phyloP scores from a whole-genome alignment of 2,797 vertebrate species.

The Tenualosa ilisha region DNA sequence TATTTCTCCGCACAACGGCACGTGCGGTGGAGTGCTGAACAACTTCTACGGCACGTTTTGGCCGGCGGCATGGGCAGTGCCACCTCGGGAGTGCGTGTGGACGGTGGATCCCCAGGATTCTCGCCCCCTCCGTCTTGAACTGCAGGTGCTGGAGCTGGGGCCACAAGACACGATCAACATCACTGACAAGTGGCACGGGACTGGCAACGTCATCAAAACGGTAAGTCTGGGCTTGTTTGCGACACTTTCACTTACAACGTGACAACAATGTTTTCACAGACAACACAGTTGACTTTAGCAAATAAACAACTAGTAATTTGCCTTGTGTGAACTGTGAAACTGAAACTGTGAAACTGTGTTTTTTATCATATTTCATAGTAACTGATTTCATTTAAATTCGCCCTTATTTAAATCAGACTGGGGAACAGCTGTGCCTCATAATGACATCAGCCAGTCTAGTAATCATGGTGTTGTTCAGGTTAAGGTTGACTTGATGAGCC shows the following conservation, averaged over 20 bases:
- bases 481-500: too few species aligned
- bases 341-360: too few species aligned
- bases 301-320: not conserved
- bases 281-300: not conserved
- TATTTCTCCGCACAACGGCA: constrained; percentile 65
- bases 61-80: constrained; percentile 68
- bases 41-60: constrained; percentile 87
- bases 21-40: constrained; percentile 79
- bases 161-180: constrained; percentile 74
- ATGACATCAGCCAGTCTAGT: too few species aligned
- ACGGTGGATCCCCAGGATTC: constrained; percentile 84
- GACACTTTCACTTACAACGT: too few species aligned
- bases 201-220: constrained; percentile 70
- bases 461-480: too few species aligned
- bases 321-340: too few species aligned
- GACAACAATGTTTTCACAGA: too few species aligned
- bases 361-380: not conserved
- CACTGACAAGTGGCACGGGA: constrained; percentile 68
- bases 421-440: too few species aligned
- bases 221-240: constrained; percentile 53
- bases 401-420: too few species aligned
- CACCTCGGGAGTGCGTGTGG: constrained; percentile 77
- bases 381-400: not conserved
- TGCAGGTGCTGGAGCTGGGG: constrained; percentile 79
- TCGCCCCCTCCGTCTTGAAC: constrained; percentile 80